Evolutionary conservation across 1,140 invertebrate genomes (phyloP).

Genomic region (Steinernema feltiae): DNA sequence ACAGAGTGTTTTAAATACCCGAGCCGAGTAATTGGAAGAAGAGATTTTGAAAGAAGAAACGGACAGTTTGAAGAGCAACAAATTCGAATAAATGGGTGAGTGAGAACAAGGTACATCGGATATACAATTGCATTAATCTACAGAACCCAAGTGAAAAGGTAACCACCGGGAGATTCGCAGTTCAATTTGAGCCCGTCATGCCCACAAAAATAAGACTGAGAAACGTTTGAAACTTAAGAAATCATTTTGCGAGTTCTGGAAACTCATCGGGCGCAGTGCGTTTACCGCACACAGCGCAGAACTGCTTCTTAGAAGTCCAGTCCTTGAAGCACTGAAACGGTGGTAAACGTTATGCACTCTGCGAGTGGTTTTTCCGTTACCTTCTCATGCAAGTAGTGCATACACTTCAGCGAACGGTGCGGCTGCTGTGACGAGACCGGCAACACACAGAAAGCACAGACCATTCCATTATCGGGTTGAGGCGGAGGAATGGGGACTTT

Average conservation of each 20-base stretch:
- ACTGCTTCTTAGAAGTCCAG: neutral
- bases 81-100: neutral
- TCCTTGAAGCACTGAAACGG: constrained; percentile 4
- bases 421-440: neutral
- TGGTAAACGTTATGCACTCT: neutral
- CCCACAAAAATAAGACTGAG: neutral
- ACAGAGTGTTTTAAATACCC: neutral
- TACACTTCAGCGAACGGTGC: neutral
- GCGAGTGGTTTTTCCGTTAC: neutral
- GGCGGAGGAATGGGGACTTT: too few relatives aligned
- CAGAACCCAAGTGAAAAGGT: constrained; percentile 9
- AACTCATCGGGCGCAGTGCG: neutral
- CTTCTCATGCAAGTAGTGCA: neutral
- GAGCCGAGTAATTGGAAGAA: neutral
- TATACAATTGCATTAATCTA: neutral
- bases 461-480: neutral
- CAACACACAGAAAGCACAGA: neutral
- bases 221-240: neutral
- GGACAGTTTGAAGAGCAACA: too few relatives aligned
- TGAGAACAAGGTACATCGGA: neutral
- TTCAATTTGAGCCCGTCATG: neutral
- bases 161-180: constrained; percentile 12
- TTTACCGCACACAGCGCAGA: neutral
- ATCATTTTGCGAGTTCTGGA: neutral
- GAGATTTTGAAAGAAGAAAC: too few relatives aligned